Evolutionary conservation across 2,888 invertebrate genomes (phyloP).

Genomic region (Patella caerulea): DNA sequence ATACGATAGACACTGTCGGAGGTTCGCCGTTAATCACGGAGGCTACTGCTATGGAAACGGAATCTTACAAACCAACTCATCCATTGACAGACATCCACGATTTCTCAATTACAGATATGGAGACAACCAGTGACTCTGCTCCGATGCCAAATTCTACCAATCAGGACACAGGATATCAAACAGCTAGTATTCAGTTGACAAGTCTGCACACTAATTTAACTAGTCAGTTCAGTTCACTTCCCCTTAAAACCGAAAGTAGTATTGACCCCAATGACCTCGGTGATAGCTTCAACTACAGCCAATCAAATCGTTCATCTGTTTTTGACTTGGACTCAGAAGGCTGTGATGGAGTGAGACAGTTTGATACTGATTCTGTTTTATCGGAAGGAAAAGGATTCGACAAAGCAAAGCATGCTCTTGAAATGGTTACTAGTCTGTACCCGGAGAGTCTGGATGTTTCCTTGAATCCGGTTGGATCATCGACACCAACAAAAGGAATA

Average conservation of each 20-base stretch:
- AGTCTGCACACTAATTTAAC: constrained; percentile 51
- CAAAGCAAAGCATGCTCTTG: constrained; percentile 46
- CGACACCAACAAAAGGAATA: constrained; percentile 29
- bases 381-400: constrained; percentile 45
- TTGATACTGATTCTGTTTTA: constrained; percentile 13
- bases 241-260: constrained; percentile 43
- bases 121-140: constrained; percentile 44
- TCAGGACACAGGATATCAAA: constrained; percentile 69
- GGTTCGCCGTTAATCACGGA: constrained; percentile 10
- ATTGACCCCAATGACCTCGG: constrained; percentile 19
- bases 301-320: constrained; percentile 18
- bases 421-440: constrained; percentile 45
- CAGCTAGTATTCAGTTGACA: constrained; percentile 59
- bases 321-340: constrained; percentile 30
- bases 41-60: constrained; percentile 5
- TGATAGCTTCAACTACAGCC: constrained; percentile 15
- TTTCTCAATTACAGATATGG: constrained; percentile 43
- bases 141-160: constrained; percentile 48
- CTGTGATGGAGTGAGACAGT: constrained; percentile 8
- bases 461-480: constrained; percentile 37
- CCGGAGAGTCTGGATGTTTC: constrained; percentile 27
- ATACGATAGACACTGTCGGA: background rate
- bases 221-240: constrained; percentile 51
- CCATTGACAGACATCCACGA: constrained; percentile 42
- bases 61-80: constrained; percentile 33